Conservation (phyloP, 2,888 invertebrate genomes). For the Erebia palarica region DNA sequence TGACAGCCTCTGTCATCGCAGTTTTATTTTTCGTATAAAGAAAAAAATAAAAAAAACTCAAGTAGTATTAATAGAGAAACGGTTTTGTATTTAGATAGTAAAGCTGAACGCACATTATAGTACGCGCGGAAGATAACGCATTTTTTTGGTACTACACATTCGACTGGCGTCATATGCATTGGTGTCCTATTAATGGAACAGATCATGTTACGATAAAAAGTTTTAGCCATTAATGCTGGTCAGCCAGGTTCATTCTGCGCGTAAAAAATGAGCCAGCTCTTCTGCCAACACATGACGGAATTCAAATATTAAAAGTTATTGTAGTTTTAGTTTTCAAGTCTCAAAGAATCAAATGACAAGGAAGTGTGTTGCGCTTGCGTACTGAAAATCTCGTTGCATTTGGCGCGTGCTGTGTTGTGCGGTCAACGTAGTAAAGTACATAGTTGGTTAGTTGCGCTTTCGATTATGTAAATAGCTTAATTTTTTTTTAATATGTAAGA, state of each 20-base stretch:
- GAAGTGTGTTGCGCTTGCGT: no score
- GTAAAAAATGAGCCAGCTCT: no score
- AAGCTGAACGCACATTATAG: background rate
- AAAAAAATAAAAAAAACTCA: background rate
- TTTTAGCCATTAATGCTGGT: no score
- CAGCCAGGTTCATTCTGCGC: no score
- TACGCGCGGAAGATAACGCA: background rate
- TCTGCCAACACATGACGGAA: no score
- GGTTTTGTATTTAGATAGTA: background rate
- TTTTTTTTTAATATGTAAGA: background rate
- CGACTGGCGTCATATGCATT: background rate
- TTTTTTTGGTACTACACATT: background rate
- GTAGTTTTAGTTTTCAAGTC: no score
- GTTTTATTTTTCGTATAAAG: background rate
- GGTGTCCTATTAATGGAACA: background rate
- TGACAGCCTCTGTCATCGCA: slow-evolving; percentile 8
- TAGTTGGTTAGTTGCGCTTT: background rate
- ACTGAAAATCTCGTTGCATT: no score
- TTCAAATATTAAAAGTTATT: no score
- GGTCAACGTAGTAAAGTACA: background rate
- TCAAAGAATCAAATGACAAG: no score
- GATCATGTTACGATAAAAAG: no score
- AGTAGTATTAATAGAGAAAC: background rate
- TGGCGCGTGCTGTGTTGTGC: background rate
- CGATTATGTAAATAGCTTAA: background rate